Evolutionary conservation across 2,113 vertebrate genomes (phyloP), one percentile per base, ranked within the genome.

Genomic region (Istiophorus platypterus): DNA sequence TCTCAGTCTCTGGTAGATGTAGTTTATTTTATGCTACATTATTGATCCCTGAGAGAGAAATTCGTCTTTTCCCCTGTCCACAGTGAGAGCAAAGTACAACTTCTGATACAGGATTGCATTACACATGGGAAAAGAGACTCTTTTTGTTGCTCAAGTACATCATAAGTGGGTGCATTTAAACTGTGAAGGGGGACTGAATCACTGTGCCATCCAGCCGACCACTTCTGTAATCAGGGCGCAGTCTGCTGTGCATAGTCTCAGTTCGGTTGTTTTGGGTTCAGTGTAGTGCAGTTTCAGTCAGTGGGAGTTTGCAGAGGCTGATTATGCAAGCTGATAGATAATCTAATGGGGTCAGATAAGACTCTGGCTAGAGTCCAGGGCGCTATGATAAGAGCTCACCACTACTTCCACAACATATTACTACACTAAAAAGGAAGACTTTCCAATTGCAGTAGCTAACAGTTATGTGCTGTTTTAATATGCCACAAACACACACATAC

Each of bases 331-430:
- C 49, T 52, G 56, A 88, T 82, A 86, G 72, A 85, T 89, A 88
- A 90, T 81, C 75, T 83, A 91, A 85, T 72, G 78, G 59, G 87
- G 90, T 89, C 91, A 89, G 90, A 90, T 89, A 91, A 87, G 72
- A 77, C 51, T 73, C 76, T 87, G 85, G 80, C 84, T 83, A 34
- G 72, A 85, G 86, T 89, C 81, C 91, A 92, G 68, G 72, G 51
- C 17, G 5, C 4, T 3, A 26, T 70, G 86, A 90, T 88, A 90
- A 83, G 72, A 68, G n/a, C 61, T 78, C 77, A 45, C 42, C 22
- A 31, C 66, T 39, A 42, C 47, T 24, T 64, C 69, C 45, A 63
- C 72, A 63, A 26, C 71, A 65, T 72, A 63, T 42, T 17, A 13
- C 49, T 34, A 47, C 0, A 5, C 79, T 78, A 57, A 82, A 71